Evolutionary conservation across 1,140 invertebrate genomes (phyloP).

Genomic region (Euschistus heros): DNA sequence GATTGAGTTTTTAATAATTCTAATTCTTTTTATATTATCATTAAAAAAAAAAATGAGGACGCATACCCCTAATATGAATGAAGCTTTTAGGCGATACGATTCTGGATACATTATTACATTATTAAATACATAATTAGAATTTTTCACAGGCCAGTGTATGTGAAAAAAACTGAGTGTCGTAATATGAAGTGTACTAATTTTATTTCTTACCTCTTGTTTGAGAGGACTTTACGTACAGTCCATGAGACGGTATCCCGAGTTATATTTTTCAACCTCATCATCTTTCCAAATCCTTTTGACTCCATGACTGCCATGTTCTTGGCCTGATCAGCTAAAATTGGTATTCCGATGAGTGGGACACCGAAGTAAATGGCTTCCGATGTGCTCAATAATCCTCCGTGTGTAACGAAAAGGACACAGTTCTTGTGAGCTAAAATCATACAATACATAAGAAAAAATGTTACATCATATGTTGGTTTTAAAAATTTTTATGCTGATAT

Average conservation of each 20-base stretch:
- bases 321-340: background rate
- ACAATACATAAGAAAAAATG: background rate
- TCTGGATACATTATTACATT: too few species aligned
- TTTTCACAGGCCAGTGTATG: too few species aligned
- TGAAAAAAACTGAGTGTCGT: too few species aligned
- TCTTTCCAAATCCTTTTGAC: background rate
- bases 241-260: background rate
- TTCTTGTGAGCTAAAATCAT: slow-evolving; percentile 35
- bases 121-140: too few species aligned
- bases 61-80: too few species aligned
- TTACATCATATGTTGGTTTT: background rate
- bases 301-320: background rate
- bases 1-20: too few species aligned
- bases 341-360: slow-evolving; percentile 2
- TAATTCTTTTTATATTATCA: too few species aligned
- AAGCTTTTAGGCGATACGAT: too few species aligned
- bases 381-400: slow-evolving; percentile 39
- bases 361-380: slow-evolving; percentile 38
- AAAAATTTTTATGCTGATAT: too few species aligned
- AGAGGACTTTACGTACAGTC: background rate
- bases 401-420: slow-evolving; percentile 37
- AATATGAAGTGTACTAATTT: too few species aligned
- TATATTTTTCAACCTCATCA: background rate
- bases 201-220: background rate
- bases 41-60: too few species aligned